A percentile compares a stretch with the other conserved stretches of the same genome.
Evolutionary conservation across 2,888 invertebrate genomes (phyloP).

Genomic region (Diplazon laetatorius): DNA sequence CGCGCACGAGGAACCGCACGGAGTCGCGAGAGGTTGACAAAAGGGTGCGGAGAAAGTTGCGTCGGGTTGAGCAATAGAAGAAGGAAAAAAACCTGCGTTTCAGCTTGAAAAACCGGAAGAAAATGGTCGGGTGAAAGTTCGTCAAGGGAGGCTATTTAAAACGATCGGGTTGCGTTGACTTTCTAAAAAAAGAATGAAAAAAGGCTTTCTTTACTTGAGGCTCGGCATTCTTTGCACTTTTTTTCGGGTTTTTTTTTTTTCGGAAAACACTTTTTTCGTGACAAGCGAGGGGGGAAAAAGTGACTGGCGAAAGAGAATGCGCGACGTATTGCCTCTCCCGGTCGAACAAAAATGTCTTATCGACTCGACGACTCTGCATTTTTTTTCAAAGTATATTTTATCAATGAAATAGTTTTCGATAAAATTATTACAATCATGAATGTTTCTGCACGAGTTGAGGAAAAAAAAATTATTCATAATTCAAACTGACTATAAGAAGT

Average conservation of each 20-base stretch:
- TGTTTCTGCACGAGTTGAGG: too few relatives aligned
- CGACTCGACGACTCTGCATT: too few relatives aligned
- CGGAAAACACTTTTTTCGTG: slow-evolving; percentile 10
- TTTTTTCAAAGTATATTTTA: too few relatives aligned
- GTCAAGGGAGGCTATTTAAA: slow-evolving; percentile 11
- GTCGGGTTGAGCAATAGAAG: slow-evolving; percentile 41
- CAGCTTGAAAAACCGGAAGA: slow-evolving; percentile 29
- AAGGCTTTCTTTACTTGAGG: slow-evolving; percentile 25
- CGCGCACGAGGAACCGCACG: slow-evolving; percentile 41
- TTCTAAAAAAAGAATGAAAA: slow-evolving; percentile 61
- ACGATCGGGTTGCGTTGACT: slow-evolving; percentile 57
- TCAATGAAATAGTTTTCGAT: too few relatives aligned
- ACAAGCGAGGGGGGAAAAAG: background rate
- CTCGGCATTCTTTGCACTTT: slow-evolving; percentile 20
- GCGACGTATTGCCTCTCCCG: background rate
- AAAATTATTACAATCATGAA: too few relatives aligned
- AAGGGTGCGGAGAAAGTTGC: slow-evolving; percentile 67
- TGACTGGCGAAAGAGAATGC: background rate
- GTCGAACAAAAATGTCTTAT: too few relatives aligned
- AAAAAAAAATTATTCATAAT: too few relatives aligned
- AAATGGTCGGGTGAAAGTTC: slow-evolving; percentile 55
- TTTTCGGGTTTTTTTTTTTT: too few relatives aligned
- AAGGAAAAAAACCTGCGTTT: slow-evolving; percentile 38
- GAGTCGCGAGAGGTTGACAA: slow-evolving; percentile 54
- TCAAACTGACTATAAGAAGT: too few relatives aligned